Conservation (phyloP, 1,140 invertebrate genomes). For the Macrostomum lignano region DNA sequence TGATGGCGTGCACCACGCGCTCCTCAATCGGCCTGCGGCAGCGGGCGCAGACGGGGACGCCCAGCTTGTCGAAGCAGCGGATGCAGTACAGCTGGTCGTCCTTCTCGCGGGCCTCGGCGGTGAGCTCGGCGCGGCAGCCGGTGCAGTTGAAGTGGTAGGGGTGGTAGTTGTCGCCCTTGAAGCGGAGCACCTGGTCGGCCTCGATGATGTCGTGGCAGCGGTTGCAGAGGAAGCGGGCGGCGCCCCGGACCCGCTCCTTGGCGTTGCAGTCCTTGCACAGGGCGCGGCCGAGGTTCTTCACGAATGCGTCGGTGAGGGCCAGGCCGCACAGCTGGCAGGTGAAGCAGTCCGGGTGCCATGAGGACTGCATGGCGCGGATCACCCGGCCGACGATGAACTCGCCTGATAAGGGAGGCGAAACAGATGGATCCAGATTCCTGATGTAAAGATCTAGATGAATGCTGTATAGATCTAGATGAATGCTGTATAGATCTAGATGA, state of each 20-base stretch:
- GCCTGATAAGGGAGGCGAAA: too few relatives aligned
- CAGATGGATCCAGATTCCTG: too few relatives aligned
- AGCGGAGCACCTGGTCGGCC: slow-evolving; percentile 61
- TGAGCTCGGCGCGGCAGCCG: slow-evolving; percentile 39
- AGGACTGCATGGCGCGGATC: slow-evolving; percentile 94
- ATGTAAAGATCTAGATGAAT: too few relatives aligned
- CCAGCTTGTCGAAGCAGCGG: slow-evolving; percentile 96
- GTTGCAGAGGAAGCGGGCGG: slow-evolving; percentile 44
- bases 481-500: too few relatives aligned
- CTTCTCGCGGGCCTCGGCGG: slow-evolving; percentile 67
- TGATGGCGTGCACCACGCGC: slow-evolving; percentile 73
- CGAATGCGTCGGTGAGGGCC: slow-evolving; percentile 73
- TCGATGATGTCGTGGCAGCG: slow-evolving; percentile 41
- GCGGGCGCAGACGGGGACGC: slow-evolving; percentile 69
- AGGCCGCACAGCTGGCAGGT: slow-evolving; percentile 65
- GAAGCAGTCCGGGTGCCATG: slow-evolving; percentile 93
- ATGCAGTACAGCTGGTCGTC: slow-evolving; percentile 81
- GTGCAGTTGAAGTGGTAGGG: slow-evolving; percentile 96
- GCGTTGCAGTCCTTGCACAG: slow-evolving; percentile 90
- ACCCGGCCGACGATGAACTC: slow-evolving; percentile 82
- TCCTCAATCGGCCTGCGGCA: slow-evolving; percentile 77
- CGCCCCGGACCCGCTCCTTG: slow-evolving; percentile 63
- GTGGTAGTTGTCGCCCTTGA: slow-evolving; percentile 83
- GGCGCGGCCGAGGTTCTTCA: slow-evolving; percentile 58
- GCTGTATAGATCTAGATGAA: too few relatives aligned